Conservation (phyloP, 2,113 vertebrate genomes). For the Sminthopsis crassicaudata region DNA sequence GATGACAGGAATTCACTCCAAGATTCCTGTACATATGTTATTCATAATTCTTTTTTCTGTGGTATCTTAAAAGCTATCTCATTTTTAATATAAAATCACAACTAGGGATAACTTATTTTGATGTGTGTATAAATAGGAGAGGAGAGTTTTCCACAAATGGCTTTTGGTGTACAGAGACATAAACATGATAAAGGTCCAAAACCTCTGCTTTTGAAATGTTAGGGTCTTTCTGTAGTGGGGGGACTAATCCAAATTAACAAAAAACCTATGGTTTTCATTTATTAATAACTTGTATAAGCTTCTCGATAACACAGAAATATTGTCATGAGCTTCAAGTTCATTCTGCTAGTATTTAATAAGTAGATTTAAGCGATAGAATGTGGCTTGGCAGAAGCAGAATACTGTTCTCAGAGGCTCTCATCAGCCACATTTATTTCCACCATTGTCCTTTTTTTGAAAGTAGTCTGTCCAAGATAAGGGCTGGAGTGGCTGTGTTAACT, state of each 20-base stretch:
- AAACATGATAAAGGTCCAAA: background rate
- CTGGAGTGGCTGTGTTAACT: background rate
- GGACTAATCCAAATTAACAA: background rate
- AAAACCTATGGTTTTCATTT: background rate
- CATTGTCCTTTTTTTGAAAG: background rate
- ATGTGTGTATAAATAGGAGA: background rate
- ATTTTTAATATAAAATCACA: background rate
- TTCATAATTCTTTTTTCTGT: background rate
- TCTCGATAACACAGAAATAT: background rate
- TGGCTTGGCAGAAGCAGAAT: background rate
- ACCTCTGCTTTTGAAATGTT: background rate
- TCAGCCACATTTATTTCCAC: background rate
- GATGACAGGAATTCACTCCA: background rate
- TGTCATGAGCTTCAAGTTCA: background rate
- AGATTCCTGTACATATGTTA: background rate
- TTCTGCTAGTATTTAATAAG: background rate
- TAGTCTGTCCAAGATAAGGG: background rate
- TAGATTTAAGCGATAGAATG: background rate
- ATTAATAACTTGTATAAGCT: background rate
- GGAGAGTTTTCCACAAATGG: background rate
- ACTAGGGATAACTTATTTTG: background rate
- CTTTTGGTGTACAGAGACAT: background rate
- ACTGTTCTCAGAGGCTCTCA: background rate
- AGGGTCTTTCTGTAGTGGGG: background rate
- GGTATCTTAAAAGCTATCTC: background rate